A percentile compares a stretch with the other conserved stretches of the same genome.
These are phyloP conservation scores for Drosophila repletoides DNA, from an alignment of 1,140 invertebrate species.

Conservation along the genomic window DNA sequence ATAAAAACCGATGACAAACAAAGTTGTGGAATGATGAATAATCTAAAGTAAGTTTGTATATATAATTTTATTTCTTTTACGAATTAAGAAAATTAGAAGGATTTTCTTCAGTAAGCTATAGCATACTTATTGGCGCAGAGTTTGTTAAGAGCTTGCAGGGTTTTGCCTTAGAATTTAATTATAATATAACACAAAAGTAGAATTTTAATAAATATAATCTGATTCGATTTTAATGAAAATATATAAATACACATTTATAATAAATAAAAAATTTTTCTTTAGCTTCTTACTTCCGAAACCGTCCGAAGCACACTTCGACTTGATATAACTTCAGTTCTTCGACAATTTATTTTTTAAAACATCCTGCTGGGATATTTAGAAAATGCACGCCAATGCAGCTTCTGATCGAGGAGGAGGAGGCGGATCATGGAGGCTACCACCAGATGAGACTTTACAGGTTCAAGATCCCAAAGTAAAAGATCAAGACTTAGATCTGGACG, in stretches of 20 bases:
- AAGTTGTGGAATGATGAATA: slow-evolving; percentile 28
- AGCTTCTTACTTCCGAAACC: slow-evolving; percentile 46
- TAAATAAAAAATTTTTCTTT: background rate
- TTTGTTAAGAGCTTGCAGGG: too few relatives aligned
- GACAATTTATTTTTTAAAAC: slow-evolving; percentile 23
- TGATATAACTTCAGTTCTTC: slow-evolving; percentile 28
- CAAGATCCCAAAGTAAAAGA: slow-evolving; percentile 92
- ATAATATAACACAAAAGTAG: too few relatives aligned
- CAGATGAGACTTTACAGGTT: slow-evolving; percentile 93
- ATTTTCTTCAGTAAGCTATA: too few relatives aligned
- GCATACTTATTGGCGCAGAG: too few relatives aligned
- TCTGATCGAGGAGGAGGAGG: slow-evolving; percentile 87
- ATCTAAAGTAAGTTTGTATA: slow-evolving; percentile 27
- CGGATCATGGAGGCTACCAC: slow-evolving; percentile 92
- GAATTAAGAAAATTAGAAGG: too few relatives aligned
- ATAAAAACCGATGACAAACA: slow-evolving; percentile 32
- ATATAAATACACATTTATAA: background rate
- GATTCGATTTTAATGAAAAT: too few relatives aligned
- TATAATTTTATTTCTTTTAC: too few relatives aligned
- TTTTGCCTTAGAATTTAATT: too few relatives aligned
- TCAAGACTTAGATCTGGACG: slow-evolving; percentile 85
- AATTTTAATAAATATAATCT: too few relatives aligned
- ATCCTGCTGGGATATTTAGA: slow-evolving; percentile 2
- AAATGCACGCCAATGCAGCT: slow-evolving; percentile 92
- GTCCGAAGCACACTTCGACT: slow-evolving; percentile 35